Conservation (phyloP, 2,888 invertebrate species). For the Lampropteryx suffumata region DNA sequence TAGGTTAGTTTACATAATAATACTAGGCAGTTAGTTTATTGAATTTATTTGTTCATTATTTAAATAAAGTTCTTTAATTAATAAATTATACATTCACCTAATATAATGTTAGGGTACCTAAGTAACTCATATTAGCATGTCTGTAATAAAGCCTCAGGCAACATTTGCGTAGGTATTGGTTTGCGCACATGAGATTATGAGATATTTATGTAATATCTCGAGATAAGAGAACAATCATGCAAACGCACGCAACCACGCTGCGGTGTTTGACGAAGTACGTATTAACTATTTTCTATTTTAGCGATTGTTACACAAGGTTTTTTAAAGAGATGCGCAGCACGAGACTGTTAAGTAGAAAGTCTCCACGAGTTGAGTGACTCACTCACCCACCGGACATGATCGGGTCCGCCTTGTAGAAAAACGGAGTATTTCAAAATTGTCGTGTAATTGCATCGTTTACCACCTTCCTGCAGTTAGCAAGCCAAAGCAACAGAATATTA, state of each 20-base stretch:
- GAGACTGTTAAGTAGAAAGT: slow-evolving; percentile 68
- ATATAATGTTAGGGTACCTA: too few species aligned
- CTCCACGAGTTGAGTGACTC: slow-evolving; percentile 57
- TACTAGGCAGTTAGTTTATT: too few species aligned
- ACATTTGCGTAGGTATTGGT: slow-evolving; percentile 10
- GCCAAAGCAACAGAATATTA: slow-evolving; percentile 38
- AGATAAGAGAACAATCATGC: slow-evolving; percentile 35
- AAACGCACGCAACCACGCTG: slow-evolving; percentile 31
- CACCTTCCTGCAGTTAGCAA: slow-evolving; percentile 52
- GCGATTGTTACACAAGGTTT: slow-evolving; percentile 67
- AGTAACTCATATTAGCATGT: too few species aligned
- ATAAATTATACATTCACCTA: too few species aligned
- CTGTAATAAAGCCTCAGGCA: slow-evolving; percentile 16
- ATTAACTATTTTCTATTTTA: slow-evolving; percentile 71
- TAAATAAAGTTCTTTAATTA: too few species aligned
- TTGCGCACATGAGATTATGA: slow-evolving; percentile 32
- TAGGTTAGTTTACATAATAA: too few species aligned
- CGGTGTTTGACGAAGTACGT: slow-evolving; percentile 42
- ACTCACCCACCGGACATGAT: slow-evolving; percentile 58
- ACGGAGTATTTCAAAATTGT: slow-evolving; percentile 59
- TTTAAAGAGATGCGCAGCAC: slow-evolving; percentile 57
- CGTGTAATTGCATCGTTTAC: slow-evolving; percentile 54
- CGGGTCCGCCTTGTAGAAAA: slow-evolving; percentile 41
- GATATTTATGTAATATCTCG: slow-evolving; percentile 30
- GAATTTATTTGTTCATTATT: too few species aligned